Evolutionary conservation across 2,113 vertebrate genomes (phyloP).

Genomic region (Ascaphus truei): DNA sequence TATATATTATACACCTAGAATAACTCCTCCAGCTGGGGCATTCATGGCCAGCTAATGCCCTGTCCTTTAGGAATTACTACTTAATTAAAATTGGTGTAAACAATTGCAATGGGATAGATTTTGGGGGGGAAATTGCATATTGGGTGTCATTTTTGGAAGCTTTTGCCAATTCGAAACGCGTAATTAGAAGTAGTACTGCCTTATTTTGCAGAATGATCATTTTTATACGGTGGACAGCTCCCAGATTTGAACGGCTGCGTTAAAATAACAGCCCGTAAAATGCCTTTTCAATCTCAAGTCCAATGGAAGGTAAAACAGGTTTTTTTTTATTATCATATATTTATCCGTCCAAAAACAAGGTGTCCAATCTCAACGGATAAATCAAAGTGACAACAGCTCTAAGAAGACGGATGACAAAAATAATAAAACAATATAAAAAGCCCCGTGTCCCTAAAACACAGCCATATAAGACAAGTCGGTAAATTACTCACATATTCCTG

Average conservation of each 20-base stretch:
- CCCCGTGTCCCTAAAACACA: neutral
- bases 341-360: neutral
- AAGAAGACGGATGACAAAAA: conserved; percentile 11
- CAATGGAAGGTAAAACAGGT: no score
- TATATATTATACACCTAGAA: no score
- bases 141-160: no score
- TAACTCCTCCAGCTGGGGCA: conserved; percentile 30
- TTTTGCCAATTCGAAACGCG: no score
- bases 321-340: neutral
- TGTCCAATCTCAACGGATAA: conserved; percentile 17
- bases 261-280: no score
- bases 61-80: conserved; percentile 18
- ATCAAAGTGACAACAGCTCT: conserved; percentile 32
- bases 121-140: no score
- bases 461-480: conserved; percentile 11
- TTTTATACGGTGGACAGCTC: no score
- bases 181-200: no score
- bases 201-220: no score
- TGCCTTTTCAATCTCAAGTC: no score
- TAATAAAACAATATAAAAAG: neutral
- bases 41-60: neutral
- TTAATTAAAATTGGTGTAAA: conserved; percentile 17
- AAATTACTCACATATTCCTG: conserved; percentile 22
- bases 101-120: no score
- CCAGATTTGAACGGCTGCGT: no score